Percentiles rank a stretch among this genome's conserved stretches.
phyloP scores from a whole-genome alignment of 2,113 vertebrate genomes.

The Erythrolamprus reginae region DNA sequence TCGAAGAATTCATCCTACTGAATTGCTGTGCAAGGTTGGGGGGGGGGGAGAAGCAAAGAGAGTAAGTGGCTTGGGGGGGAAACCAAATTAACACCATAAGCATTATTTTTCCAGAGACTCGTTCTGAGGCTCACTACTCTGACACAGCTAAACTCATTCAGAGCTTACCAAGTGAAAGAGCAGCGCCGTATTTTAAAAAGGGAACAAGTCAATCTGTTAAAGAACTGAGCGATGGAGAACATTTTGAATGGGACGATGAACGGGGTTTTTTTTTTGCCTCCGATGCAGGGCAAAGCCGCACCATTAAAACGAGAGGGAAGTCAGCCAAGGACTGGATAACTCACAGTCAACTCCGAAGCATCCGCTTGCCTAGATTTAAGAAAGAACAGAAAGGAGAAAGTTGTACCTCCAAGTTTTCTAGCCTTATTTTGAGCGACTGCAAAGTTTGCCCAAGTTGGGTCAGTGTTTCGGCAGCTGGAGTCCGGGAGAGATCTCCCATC shows the following conservation, averaged over 20 bases:
- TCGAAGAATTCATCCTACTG: conserved; percentile 86
- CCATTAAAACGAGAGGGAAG: background rate
- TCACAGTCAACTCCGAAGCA: background rate
- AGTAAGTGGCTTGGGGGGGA: conserved; percentile 12
- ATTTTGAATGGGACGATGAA: background rate
- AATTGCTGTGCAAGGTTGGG: conserved; percentile 74
- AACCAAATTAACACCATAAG: background rate
- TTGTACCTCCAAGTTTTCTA: conserved; percentile 94
- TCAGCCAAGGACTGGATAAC: too few relatives aligned
- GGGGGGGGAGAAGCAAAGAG: conserved; percentile 10
- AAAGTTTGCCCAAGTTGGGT: conserved; percentile 93
- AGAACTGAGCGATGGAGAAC: background rate
- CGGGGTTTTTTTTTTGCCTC: conserved; percentile 7
- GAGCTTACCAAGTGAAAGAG: background rate
- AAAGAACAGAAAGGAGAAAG: background rate
- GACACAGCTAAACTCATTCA: background rate
- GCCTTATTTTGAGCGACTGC: conserved; percentile 88
- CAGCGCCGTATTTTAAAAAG: background rate
- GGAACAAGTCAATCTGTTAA: background rate
- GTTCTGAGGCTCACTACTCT: background rate
- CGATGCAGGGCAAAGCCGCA: background rate
- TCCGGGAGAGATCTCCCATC: conserved; percentile 90
- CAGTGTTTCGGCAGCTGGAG: conserved; percentile 88
- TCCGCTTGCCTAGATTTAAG: background rate
- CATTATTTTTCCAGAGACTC: background rate